Percentiles rank a stretch among this genome's conserved stretches.
Evolutionary conservation across 2,797 vertebrate genomes (phyloP).

Genomic region (Schizothorax lantsangensis): DNA sequence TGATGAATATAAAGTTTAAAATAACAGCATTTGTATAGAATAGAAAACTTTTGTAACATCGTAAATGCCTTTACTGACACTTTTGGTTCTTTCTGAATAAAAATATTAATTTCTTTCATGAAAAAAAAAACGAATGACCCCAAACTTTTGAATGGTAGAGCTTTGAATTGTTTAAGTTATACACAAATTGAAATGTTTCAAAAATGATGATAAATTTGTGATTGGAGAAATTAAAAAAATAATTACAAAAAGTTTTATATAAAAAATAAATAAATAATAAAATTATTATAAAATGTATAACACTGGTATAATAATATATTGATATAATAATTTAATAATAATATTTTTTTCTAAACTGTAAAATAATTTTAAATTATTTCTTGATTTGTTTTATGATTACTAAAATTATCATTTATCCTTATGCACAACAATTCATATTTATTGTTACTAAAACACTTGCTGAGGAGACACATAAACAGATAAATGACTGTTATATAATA

Average conservation of each 20-base stretch:
- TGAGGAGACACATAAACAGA: not conserved
- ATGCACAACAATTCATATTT: not conserved
- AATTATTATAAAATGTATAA: not conserved
- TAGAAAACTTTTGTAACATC: not conserved
- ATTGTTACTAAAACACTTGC: not conserved
- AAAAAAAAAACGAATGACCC: too few species aligned
- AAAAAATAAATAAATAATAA: not conserved
- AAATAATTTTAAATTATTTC: not conserved
- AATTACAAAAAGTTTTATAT: not conserved
- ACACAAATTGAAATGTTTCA: too few species aligned
- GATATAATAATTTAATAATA: too few species aligned
- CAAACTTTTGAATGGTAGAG: too few species aligned
- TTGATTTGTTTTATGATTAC: not conserved
- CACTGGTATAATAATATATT: too few species aligned
- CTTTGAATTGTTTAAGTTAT: too few species aligned
- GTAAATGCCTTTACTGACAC: too few species aligned
- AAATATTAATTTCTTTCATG: too few species aligned
- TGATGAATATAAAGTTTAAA: too few species aligned
- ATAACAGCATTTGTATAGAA: not conserved
- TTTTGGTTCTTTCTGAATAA: too few species aligned
- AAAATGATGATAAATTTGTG: too few species aligned
- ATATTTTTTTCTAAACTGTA: not conserved
- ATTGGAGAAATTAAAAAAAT: not conserved
- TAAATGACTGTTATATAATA: not conserved
- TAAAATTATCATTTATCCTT: not conserved